Conservation (phyloP, 2,888 invertebrate genomes). For the Lordiphosa andalusiaca region DNA sequence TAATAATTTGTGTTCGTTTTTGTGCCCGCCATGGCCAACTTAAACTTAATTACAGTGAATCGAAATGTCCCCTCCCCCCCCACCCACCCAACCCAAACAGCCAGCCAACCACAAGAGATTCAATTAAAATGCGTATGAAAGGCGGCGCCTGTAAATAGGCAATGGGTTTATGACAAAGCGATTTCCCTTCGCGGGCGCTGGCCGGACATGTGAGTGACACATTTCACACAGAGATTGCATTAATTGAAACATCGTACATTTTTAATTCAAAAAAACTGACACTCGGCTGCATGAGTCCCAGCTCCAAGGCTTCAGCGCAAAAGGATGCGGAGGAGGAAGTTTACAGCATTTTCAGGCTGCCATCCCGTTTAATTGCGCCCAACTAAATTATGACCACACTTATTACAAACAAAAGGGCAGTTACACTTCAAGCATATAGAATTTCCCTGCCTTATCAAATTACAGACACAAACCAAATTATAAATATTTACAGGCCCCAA, state of each 20-base stretch:
- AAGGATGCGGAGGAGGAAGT: too few relatives aligned
- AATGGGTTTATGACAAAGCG: conserved; percentile 24
- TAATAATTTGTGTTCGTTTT: conserved; percentile 8
- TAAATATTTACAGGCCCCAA: conserved; percentile 14
- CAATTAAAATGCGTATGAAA: conserved; percentile 50
- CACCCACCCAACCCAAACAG: too few relatives aligned
- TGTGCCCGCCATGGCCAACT: conserved; percentile 1
- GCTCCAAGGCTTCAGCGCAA: too few relatives aligned
- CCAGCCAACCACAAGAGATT: conserved; percentile 21
- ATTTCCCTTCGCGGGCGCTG: conserved; percentile 4
- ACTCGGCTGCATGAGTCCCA: neutral
- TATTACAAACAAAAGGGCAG: too few relatives aligned
- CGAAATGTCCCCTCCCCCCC: conserved; percentile 33
- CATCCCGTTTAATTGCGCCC: too few relatives aligned
- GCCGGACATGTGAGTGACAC: conserved; percentile 39
- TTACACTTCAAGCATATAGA: neutral
- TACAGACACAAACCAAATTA: conserved; percentile 3
- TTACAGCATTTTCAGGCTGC: too few relatives aligned
- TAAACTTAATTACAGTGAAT: conserved; percentile 60
- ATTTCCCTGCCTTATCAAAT: conserved; percentile 1
- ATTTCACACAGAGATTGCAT: conserved; percentile 43
- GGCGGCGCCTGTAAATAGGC: conserved; percentile 30
- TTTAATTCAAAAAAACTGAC: conserved; percentile 31
- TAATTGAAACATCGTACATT: conserved; percentile 48
- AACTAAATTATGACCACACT: too few relatives aligned